Base-by-base conservation (phyloP, 1,140 invertebrate genomes). In the Oryctes rhinoceros region DNA sequence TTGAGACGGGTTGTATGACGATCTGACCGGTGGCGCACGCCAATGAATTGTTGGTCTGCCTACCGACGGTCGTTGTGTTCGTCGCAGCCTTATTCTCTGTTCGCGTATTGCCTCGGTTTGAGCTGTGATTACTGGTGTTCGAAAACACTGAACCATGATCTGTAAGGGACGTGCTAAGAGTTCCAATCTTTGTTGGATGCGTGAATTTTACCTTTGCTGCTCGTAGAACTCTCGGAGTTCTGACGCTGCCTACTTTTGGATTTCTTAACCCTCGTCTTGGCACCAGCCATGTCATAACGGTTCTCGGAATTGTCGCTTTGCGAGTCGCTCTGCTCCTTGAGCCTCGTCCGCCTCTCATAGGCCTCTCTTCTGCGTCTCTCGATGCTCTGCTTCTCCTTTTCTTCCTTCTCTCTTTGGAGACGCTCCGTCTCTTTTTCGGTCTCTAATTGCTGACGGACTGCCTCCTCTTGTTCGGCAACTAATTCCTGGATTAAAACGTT, bases 11-110 rank as follows among this genome's bases (percentile, higher is more conserved):
- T 49, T 94, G 92, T 86, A 96, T 95, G 30, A 95, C 90, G 78
- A 96, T 95, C 85, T 95, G 93, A 20, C 94, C 95, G 15, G 94
- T 94, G 39, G 94, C 93, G 6, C 94, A 94, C 1, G 95, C 93
- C 13, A 96, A 88, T 1, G 95, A 96, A 87, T 96, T 96, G 86
- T 96, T 96, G 3, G 95, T 96, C 87, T 96, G 95, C 77, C 95
- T 88, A 35, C 94, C 94, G 24, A 90, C 84, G 78, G 85, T 84
- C 4, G 84, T 82, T 75, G 18, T 79, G 35, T 48, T 44, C 39
- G 6, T 53, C 35, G 35, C 39, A 20, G 49, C 15, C 67, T 65
- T 39, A 67, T 24, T 49, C 10, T 18, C 18, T 9, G 44, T 44
- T 76, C 20, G 44, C 20, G 20, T 67, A 79, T 48, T 76, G 53